A percentile compares a stretch with the other conserved stretches of the same genome.
These are phyloP conservation scores for Athene noctua DNA, from an alignment of 2,113 vertebrate species.

Conservation along the genomic window DNA sequence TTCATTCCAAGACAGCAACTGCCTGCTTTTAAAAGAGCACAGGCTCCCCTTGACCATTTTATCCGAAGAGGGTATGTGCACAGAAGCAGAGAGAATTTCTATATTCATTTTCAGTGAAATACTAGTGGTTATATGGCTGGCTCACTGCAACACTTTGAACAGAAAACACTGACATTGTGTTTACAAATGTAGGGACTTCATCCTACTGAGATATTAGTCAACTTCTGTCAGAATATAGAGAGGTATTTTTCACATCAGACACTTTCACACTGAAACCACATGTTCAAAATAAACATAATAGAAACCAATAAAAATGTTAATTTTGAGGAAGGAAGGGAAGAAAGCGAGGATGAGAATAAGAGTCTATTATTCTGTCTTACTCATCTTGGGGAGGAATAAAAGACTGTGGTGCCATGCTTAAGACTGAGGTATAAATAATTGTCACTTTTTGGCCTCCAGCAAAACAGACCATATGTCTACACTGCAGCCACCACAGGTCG, in stretches of 20 bases:
- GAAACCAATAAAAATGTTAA: background rate
- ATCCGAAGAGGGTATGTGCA: background rate
- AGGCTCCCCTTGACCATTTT: background rate
- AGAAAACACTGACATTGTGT: background rate
- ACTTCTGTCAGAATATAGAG: background rate
- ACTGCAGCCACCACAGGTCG: fast-evolving
- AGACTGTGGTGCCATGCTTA: background rate
- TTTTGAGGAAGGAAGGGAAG: background rate
- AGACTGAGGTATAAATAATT: background rate
- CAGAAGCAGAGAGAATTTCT: background rate
- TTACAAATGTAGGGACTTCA: background rate
- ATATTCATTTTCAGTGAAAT: background rate
- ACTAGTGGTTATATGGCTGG: background rate
- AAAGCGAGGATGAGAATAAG: background rate
- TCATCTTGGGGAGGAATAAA: background rate
- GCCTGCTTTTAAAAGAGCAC: background rate
- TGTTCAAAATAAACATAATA: background rate
- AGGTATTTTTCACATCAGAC: background rate
- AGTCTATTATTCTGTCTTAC: background rate
- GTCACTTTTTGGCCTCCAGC: background rate
- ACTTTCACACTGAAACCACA: fast-evolving
- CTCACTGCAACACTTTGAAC: background rate
- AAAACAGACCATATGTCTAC: background rate
- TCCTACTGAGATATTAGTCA: background rate
- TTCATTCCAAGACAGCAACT: background rate